Percentiles rank a stretch among this genome's conserved stretches.
Conservation (phyloP, 2,888 invertebrate genomes). For the Xestia c-nigrum region DNA sequence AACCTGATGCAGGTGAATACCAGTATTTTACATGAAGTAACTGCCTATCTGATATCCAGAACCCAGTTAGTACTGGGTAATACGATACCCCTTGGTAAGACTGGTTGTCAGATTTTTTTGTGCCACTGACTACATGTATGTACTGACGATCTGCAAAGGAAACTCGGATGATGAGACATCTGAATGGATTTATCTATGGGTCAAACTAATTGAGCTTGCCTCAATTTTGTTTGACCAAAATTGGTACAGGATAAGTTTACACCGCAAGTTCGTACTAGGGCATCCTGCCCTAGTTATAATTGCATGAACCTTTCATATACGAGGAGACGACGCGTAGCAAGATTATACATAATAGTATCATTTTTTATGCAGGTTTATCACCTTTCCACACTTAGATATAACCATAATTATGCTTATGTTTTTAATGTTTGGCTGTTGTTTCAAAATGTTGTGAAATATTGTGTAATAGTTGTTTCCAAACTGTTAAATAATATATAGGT, state of each 20-base stretch:
- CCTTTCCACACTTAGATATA: not conserved
- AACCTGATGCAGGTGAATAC: no score
- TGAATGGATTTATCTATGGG: not conserved
- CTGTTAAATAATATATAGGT: not conserved
- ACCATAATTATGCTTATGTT: not conserved
- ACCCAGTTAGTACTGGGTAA: no score
- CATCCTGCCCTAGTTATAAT: not conserved
- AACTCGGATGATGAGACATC: no score
- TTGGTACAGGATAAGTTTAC: not conserved
- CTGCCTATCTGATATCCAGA: no score
- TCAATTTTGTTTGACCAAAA: no score
- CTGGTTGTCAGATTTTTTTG: no score
- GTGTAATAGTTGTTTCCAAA: constrained; percentile 5
- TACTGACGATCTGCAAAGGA: no score
- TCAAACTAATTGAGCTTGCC: not conserved
- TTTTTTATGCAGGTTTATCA: not conserved
- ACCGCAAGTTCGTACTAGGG: not conserved
- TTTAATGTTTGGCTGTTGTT: not conserved
- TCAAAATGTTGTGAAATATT: constrained; percentile 34
- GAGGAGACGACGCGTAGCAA: no score
- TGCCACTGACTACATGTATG: no score
- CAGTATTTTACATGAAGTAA: no score
- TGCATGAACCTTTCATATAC: not conserved
- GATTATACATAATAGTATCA: not conserved
- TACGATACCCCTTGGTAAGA: no score